Evolutionary conservation across 1,140 invertebrate species (phyloP).

Genomic region (Ostrea edulis): DNA sequence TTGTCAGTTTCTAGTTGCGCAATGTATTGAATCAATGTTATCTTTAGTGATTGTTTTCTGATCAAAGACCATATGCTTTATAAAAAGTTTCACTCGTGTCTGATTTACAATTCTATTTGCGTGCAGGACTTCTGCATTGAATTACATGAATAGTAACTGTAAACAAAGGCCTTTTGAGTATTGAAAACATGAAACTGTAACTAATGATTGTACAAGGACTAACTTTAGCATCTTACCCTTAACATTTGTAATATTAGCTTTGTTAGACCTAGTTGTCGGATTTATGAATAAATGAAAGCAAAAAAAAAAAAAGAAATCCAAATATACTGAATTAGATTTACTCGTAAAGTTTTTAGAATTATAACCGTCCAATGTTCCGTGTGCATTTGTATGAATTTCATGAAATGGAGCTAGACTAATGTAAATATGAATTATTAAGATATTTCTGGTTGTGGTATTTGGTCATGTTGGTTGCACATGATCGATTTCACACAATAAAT

Average conservation of each 20-base stretch:
- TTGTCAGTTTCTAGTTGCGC: constrained; percentile 22
- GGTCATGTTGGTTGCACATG: constrained; percentile 14
- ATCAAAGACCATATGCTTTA: constrained; percentile 20
- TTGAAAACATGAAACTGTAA: background rate
- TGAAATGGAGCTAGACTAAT: constrained; percentile 33
- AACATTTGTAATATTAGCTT: too few species aligned
- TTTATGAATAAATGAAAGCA: too few species aligned
- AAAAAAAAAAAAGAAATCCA: too few species aligned
- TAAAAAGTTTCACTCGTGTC: background rate
- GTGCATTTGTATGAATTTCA: background rate
- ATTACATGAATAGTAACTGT: background rate
- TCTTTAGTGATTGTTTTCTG: constrained; percentile 27
- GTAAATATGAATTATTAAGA: constrained; percentile 36
- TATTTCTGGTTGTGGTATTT: constrained; percentile 3
- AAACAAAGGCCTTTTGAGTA: background rate
- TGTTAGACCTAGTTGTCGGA: too few species aligned
- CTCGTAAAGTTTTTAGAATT: too few species aligned
- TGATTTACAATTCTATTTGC: background rate
- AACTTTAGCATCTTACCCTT: too few species aligned
- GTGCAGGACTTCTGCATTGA: background rate
- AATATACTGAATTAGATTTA: too few species aligned
- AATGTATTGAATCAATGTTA: constrained; percentile 21
- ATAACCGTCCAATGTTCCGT: background rate
- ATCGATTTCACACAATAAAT: constrained; percentile 33
- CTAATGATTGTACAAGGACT: too few species aligned